Percentiles rank a stretch among this genome's conserved stretches.
Evolutionary conservation across 2,113 vertebrate species (phyloP).

Genomic region (Scortum barcoo): DNA sequence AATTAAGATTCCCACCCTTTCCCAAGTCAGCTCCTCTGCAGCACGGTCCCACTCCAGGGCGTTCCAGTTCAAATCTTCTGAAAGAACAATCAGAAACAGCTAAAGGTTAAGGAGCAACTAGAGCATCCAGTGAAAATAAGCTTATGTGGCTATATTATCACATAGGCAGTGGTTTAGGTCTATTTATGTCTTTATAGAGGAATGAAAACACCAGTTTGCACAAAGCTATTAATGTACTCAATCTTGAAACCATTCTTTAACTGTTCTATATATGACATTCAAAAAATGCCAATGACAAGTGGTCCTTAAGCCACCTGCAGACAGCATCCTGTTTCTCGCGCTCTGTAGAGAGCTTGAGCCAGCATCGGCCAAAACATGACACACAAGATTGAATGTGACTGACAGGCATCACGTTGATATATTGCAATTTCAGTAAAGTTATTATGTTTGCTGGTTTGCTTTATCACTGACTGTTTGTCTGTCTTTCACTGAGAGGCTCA

Average conservation of each 20-base stretch:
- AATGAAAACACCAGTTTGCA: constrained; percentile 6
- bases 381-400: too few species aligned
- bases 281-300: too few species aligned
- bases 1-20: constrained; percentile 86
- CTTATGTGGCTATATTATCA: neutral
- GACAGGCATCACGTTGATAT: too few species aligned
- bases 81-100: constrained; percentile 51
- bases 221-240: neutral
- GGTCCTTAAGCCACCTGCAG: too few species aligned
- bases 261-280: too few species aligned
- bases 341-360: too few species aligned
- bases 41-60: constrained; percentile 97
- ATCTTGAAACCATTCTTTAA: neutral
- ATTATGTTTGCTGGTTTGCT: too few species aligned
- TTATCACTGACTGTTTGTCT: too few species aligned
- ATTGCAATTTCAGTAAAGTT: too few species aligned
- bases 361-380: too few species aligned
- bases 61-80: constrained; percentile 99
- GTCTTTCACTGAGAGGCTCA: too few species aligned
- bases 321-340: too few species aligned
- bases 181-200: neutral
- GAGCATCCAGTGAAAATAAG: neutral
- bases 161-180: neutral
- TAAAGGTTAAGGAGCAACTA: neutral
- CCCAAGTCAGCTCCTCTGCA: constrained; percentile 97